These are phyloP conservation scores for Strix aluco DNA, from an alignment of 2,113 vertebrate species.

Conservation along the genomic window DNA sequence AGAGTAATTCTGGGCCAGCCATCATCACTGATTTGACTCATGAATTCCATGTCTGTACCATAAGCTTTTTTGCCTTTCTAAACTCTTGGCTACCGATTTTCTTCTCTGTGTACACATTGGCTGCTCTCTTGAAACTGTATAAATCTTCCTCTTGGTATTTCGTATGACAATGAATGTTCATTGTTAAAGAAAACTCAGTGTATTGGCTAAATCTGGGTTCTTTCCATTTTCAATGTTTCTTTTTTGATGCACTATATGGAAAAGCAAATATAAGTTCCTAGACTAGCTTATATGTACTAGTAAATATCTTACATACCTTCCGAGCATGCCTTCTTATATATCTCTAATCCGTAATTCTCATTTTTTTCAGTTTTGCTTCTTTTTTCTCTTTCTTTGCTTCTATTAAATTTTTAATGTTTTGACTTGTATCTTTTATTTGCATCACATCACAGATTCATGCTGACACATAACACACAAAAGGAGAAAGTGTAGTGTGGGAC, in stretches of 20 bases:
- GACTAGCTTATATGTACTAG: not conserved
- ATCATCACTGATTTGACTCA: not conserved
- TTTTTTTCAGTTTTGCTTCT: not conserved
- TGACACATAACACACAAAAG: not conserved
- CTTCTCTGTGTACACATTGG: not conserved
- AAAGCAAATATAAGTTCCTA: not conserved
- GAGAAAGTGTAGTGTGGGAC: not conserved
- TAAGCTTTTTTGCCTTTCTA: not conserved
- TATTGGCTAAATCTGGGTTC: not conserved
- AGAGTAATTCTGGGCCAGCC: not conserved
- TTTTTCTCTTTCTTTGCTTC: not conserved
- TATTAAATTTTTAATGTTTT: not conserved
- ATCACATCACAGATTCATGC: not conserved
- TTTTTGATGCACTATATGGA: not conserved
- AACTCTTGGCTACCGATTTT: not conserved
- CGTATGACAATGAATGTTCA: not conserved
- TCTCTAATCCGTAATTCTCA: not conserved
- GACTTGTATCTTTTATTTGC: not conserved
- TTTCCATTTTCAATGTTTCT: not conserved
- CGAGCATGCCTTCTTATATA: not conserved
- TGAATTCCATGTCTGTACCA: not conserved
- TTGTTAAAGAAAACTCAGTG: not conserved
- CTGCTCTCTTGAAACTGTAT: not conserved
- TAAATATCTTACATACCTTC: not conserved
- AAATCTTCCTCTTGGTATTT: not conserved